Base-by-base conservation (phyloP, 1,140 invertebrate species). In the Scaptomyza pallida region DNA sequence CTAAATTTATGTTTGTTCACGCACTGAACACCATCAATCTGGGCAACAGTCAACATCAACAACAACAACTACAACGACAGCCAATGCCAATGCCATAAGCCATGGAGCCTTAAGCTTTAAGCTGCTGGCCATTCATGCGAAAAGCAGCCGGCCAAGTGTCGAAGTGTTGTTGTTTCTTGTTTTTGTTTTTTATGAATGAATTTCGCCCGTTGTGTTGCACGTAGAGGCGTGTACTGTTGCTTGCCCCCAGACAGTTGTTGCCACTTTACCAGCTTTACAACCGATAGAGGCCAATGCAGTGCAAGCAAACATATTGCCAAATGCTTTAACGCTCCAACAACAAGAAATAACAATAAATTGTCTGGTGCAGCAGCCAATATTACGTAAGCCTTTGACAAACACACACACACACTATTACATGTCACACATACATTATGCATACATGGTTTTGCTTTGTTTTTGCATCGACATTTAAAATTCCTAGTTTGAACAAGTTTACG, bases 41-140 rank as follows among this genome's bases (percentile, higher is more conserved):
- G 62, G 41, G 67, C 33, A n/a, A 37, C 33, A 30, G 33, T 5
- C n/a, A 57, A 65, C 72, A 75, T 71, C 75, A 68, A 64, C 56
- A 43, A 56, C 70, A 37, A n/a, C n/a, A n/a, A n/a, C n/a, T n/a
- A n/a, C n/a, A n/a, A n/a, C n/a, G n/a, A n/a, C n/a, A 41, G 45
- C 48, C 73, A 76, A 57, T 59, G 59, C 67, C 75, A 62, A 62
- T 47, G 60, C 61, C 72, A 62, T 71, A 30, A 56, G 41, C 68
- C 68, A 65, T 51, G 62, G 41, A 56, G 41, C 68, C 68, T 61
- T 51, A 69, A 75, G 65, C 65, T 57, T 79, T 65, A 65, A 75
- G 71, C 65, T 71, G 56, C 67, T 44, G 80, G 57, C 65, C 81
- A 85, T 86, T 85, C 81, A 85, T 81, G 81, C 81, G 77, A 85